Evolutionary conservation across 2,888 invertebrate genomes (phyloP), one percentile per base, ranked within the genome.

Genomic region (Drosophila prolongata): DNA sequence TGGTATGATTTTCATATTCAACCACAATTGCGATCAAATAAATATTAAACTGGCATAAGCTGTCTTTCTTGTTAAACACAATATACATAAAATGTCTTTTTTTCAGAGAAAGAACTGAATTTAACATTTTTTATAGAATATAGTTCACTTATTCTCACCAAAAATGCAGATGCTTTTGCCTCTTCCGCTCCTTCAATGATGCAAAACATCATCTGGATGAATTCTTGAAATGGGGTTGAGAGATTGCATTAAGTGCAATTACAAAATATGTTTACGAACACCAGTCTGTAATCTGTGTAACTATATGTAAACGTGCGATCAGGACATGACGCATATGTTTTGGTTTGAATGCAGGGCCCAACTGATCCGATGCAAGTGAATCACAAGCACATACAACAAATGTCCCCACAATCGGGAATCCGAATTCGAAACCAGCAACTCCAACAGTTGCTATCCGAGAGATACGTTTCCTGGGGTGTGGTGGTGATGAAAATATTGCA

Each of bases 241-340:
- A 69, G 82, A 85, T 83, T 81, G 78, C 88, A 73, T 75, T 87
- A 78, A 82, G 71, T 85, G 79, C 80, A 87, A 82, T 86, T 85
- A 73, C 76, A 79, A 82, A 79, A 75, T 72, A 52, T 62, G 59
- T 68, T 68, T 65, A 60, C 60, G 13, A 37, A 62, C 24, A 44
- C 56, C 56, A 54, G 66, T 58, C 27, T 46, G 57, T 57, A 66
- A 65, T 73, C 55, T 56, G 44, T 30, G 34, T 3, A 34, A 16
- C 40, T 37, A 19, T 40, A 6, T 64, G 35, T 52, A 43, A 42
- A 10, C 14, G 44, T 35, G 46, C 55, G 53, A 43, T 56, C 58
- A 49, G 19, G 55, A 67, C 30, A 75, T 84, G 88, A 84, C 83
- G 83, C 88, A 84, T 87, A 78, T 88, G 88, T 84, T 84, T 79